Base-by-base conservation (phyloP, 35 echinoderm and acorn worm genomes). In the Anneissia japonica region DNA sequence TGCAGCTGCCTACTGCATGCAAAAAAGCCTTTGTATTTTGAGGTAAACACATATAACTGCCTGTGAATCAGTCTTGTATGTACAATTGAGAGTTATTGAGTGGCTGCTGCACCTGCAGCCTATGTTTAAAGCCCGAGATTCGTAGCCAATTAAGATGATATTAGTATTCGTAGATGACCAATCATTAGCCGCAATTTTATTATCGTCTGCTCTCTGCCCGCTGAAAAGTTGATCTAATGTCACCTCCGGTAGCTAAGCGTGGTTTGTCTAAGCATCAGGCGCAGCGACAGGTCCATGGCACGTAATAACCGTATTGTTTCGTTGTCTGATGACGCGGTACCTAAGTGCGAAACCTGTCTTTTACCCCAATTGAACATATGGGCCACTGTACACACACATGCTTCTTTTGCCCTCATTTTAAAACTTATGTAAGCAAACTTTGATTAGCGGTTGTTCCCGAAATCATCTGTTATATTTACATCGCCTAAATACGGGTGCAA, bases 11-110 rank as follows among this genome's bases (percentile, higher is more conserved):
- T 81, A 36, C 79, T 38, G 79, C 35, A 38, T 81, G 14, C 38
- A 32, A 81, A 81, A 81, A 81, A 64, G 51, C 79, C 38, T 38
- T 81, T 81, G 79, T 81, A 81, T 81, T 38, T 81, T 38, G 79
- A 40, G 79, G 79, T 81, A 81, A 81, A 81, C 79, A 81, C 79
- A 81, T 81, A 81, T 81, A 81, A 81, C 79, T 38, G 79, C 4
- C 79, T 39, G 79, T 81, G 79, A 38, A 81, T 81, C 40, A 81
- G 79, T 10, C 38, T 81, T 81, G 79, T 81, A 81, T 81, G 79
- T 39, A 38, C 35, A 81, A 81, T 64, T 81, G 79, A 81, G 38
- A 38, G 79, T 36, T 81, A 81, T 81, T 81, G 35, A 81, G 79
- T 30, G 34, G 37, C 17, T 6, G 6, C 35, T 81, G 38, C 79